phyloP scores from a whole-genome alignment of 2,888 invertebrate species.

The Microplitis manilae region DNA sequence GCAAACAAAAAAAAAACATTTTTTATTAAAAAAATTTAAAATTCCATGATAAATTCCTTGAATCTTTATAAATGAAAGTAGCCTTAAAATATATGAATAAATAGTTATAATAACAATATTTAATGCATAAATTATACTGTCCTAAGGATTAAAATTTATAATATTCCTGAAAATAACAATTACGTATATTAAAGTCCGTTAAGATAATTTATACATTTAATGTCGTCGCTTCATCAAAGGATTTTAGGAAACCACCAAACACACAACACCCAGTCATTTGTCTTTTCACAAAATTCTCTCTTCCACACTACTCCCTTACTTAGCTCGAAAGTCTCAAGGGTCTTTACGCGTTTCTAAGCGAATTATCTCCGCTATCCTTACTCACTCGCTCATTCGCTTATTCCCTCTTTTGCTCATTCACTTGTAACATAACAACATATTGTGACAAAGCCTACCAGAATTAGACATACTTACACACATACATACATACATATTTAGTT shows the following conservation, averaged over 20 bases:
- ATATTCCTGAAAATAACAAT: no score
- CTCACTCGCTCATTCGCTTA: neutral
- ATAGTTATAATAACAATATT: no score
- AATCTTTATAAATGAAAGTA: no score
- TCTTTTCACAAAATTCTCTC: conserved; percentile 31
- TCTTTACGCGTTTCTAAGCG: conserved; percentile 36
- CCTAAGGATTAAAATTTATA: no score
- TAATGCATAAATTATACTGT: no score
- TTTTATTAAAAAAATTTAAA: no score
- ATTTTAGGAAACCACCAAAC: conserved; percentile 27
- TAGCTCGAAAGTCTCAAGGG: conserved; percentile 21
- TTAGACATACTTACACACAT: conserved; percentile 27
- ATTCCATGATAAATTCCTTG: no score
- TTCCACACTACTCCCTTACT: conserved; percentile 6
- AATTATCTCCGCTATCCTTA: conserved; percentile 34
- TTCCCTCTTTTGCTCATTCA: neutral
- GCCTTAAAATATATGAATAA: no score
- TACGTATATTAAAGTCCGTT: neutral
- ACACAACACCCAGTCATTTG: conserved; percentile 42
- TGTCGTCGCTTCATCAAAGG: conserved; percentile 30
- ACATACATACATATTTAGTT: conserved; percentile 20
- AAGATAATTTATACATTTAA: neutral
- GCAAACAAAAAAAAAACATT: no score
- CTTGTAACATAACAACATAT: conserved; percentile 24
- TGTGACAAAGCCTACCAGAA: conserved; percentile 34